Evolutionary conservation across 2,113 vertebrate species (phyloP).

Genomic region (Eudyptes chrysolophus): DNA sequence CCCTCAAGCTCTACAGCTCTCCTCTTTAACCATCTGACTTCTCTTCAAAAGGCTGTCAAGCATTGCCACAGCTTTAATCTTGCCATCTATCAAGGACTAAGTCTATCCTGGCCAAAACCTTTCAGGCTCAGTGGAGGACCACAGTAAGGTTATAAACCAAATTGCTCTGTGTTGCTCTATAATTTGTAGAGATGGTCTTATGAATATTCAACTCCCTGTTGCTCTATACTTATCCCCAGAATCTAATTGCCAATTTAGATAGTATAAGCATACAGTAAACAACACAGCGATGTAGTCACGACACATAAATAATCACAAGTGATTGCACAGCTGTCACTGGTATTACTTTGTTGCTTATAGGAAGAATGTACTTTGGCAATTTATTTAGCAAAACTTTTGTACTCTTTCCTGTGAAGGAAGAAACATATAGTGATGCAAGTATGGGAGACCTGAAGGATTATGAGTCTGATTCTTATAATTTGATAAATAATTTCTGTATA

Average conservation of each 20-base stretch:
- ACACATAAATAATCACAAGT: conserved; percentile 11
- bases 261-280: not conserved
- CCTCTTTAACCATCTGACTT: not conserved
- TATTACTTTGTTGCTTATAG: not conserved
- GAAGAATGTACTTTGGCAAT: not conserved
- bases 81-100: not conserved
- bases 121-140: not conserved
- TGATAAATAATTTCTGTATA: not conserved
- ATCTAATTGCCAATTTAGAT: conserved; percentile 9
- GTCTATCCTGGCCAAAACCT: not conserved
- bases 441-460: not conserved
- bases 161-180: not conserved
- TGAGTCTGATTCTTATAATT: not conserved
- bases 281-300: accelerated
- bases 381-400: not conserved
- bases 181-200: not conserved
- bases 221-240: not conserved
- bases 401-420: not conserved
- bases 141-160: not conserved
- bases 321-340: not conserved
- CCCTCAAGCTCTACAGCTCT: not conserved
- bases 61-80: not conserved
- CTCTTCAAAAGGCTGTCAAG: not conserved
- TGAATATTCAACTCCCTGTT: not conserved
- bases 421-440: not conserved